phyloP scores from a whole-genome alignment of 2,113 vertebrate genomes.

The Muntiacus muntjak region DNA sequence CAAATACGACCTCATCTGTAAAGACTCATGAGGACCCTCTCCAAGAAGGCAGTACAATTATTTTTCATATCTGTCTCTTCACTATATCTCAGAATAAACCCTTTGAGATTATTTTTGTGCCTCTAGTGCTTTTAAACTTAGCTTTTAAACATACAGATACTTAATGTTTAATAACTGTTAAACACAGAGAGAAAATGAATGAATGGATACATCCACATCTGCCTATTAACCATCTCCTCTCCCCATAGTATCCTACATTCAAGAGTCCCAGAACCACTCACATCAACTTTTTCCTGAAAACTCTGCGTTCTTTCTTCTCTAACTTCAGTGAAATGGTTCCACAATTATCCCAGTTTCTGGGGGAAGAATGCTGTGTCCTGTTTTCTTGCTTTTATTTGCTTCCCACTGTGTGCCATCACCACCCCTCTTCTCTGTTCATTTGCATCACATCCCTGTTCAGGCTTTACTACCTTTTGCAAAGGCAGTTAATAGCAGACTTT shows the following conservation, averaged over 20 bases:
- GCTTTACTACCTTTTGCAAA: neutral
- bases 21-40: neutral
- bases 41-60: neutral
- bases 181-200: neutral
- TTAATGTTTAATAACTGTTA: neutral
- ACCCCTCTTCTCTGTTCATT: neutral
- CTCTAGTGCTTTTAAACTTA: neutral
- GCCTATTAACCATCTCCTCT: neutral
- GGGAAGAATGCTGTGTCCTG: neutral
- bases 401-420: neutral
- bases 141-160: neutral
- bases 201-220: neutral
- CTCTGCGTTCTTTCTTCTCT: neutral
- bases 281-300: neutral
- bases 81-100: neutral
- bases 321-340: neutral
- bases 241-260: neutral
- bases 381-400: neutral
- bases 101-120: neutral
- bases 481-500: neutral
- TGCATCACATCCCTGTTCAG: neutral
- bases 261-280: neutral
- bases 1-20: neutral
- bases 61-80: neutral
- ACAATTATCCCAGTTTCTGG: neutral